Percentiles rank a stretch among this genome's conserved stretches.
Conservation (phyloP, 2,888 invertebrate genomes). For the Thumatha senex region DNA sequence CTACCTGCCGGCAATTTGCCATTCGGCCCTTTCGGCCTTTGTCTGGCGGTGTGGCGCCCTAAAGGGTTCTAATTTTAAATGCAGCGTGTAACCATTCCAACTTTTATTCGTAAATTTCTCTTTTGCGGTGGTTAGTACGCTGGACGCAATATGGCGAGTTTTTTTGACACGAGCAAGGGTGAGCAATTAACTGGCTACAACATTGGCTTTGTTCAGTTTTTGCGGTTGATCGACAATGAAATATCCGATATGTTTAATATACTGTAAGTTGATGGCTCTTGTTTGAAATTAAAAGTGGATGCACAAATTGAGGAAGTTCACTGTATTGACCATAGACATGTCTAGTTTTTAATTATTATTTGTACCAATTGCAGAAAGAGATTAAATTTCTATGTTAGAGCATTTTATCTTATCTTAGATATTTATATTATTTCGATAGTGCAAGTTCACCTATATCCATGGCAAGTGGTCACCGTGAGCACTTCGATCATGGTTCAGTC, state of each 20-base stretch:
- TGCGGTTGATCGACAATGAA: conserved; percentile 68
- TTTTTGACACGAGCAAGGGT: conserved; percentile 70
- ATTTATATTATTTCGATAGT: too few species aligned
- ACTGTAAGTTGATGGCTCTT: conserved; percentile 1
- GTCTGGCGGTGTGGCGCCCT: conserved; percentile 83
- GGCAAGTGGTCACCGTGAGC: too few species aligned
- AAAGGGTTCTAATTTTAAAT: conserved; percentile 83
- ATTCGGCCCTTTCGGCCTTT: conserved; percentile 77
- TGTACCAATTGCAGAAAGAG: too few species aligned
- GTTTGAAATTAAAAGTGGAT: background rate
- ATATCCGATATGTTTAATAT: conserved; percentile 38
- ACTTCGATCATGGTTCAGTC: too few species aligned
- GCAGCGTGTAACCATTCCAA: conserved; percentile 79
- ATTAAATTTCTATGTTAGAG: too few species aligned
- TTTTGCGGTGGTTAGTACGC: conserved; percentile 79
- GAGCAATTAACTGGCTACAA: conserved; percentile 76
- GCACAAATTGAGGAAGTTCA: background rate
- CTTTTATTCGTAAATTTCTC: conserved; percentile 80
- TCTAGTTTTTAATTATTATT: too few species aligned
- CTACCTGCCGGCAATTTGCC: conserved; percentile 83
- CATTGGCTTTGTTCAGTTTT: conserved; percentile 63
- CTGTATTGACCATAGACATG: background rate
- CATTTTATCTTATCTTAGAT: too few species aligned
- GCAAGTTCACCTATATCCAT: too few species aligned
- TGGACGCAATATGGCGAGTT: conserved; percentile 80